These are phyloP conservation scores for Xiphophorus hellerii DNA, from an alignment of 2,113 vertebrate species.

Conservation along the genomic window DNA sequence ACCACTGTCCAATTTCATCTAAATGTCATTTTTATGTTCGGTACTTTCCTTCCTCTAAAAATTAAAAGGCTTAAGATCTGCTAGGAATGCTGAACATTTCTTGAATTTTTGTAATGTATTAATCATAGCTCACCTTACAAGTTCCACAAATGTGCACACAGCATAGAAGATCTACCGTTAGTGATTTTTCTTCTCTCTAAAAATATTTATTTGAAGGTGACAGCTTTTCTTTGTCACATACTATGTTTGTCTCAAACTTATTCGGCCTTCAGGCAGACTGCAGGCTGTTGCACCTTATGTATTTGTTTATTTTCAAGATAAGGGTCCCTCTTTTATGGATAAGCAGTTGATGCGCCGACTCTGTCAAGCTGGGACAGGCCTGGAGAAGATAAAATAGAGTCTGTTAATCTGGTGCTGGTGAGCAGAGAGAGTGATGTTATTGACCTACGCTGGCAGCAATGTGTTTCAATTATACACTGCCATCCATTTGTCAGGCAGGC, in stretches of 20 bases:
- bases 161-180: too few species aligned
- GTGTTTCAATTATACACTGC: slow-evolving; percentile 99
- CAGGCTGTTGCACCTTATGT: slow-evolving; percentile 82
- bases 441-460: slow-evolving; percentile 99
- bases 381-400: slow-evolving; percentile 85
- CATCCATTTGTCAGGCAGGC: slow-evolving; percentile 98
- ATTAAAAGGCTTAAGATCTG: too few species aligned
- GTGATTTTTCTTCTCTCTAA: too few species aligned
- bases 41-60: not conserved
- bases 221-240: slow-evolving; percentile 54
- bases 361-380: slow-evolving; percentile 87
- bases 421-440: slow-evolving; percentile 91
- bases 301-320: slow-evolving; percentile 90
- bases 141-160: too few species aligned
- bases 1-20: too few species aligned
- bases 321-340: slow-evolving; percentile 92
- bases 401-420: slow-evolving; percentile 95
- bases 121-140: too few species aligned
- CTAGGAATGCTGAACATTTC: too few species aligned
- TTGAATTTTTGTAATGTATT: too few species aligned
- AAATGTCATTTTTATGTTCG: too few species aligned
- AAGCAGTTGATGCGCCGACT: slow-evolving; percentile 93
- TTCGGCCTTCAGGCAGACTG: slow-evolving; percentile 76
- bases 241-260: slow-evolving; percentile 78
- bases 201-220: not conserved